Conservation (phyloP, 53 echinoderm and acorn worm genomes). For the Actinopyga echinites region DNA sequence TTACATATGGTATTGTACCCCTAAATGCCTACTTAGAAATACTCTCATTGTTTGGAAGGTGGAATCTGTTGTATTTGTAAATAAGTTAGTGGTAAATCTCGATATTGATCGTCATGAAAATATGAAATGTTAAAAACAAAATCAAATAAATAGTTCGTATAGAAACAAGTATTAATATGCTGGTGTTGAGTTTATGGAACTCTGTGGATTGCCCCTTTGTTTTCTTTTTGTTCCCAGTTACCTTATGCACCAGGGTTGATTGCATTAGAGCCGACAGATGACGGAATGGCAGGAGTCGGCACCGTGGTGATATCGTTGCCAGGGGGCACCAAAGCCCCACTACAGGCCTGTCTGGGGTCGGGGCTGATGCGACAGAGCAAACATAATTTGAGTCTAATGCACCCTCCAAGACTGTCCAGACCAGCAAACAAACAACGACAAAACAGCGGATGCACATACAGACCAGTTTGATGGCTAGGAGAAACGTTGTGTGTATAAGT, state of each 20-base stretch:
- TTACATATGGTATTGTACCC: too few species aligned
- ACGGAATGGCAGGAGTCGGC: slow-evolving; percentile 84
- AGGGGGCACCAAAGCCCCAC: slow-evolving; percentile 66
- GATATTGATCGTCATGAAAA: too few species aligned
- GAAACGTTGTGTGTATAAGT: too few species aligned
- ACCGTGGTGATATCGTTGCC: slow-evolving; percentile 89
- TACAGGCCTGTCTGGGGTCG: slow-evolving; percentile 90
- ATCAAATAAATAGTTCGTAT: too few species aligned
- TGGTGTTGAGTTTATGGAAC: too few species aligned
- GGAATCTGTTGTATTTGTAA: too few species aligned
- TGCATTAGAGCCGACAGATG: slow-evolving; percentile 83
- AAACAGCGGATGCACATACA: slow-evolving; percentile 21
- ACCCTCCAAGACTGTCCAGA: background rate
- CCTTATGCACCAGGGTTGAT: slow-evolving; percentile 66
- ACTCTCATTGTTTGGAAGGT: too few species aligned
- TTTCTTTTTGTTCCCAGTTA: background rate
- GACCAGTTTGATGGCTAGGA: slow-evolving; percentile 4
- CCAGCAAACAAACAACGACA: slow-evolving; percentile 9
- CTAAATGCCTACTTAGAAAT: too few species aligned
- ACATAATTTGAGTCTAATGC: background rate
- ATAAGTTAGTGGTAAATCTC: too few species aligned
- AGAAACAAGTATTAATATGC: too few species aligned
- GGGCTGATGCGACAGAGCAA: slow-evolving; percentile 61
- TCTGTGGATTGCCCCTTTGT: background rate
- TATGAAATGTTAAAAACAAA: too few species aligned